Evolutionary conservation across 2,797 vertebrate species (phyloP), one percentile per base, ranked within the genome.

Genomic region (Aulostomus chinensis): DNA sequence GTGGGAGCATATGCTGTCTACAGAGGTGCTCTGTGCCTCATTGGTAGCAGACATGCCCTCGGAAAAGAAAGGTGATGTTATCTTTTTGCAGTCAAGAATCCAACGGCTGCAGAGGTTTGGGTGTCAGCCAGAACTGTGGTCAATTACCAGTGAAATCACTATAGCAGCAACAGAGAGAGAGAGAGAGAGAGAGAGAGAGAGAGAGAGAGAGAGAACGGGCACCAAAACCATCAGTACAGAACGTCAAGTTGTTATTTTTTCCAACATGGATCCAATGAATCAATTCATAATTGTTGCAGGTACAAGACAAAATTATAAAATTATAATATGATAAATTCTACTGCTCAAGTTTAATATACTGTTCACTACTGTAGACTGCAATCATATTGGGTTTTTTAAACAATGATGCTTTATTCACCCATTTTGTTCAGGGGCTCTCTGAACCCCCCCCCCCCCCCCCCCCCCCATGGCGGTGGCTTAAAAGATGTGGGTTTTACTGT

Each of bases 61-160:
- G 64, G 39, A 75, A 73, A 67, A 63, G 50, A 69, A 84, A 78
- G 48, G 12, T 40, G 60, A 78, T 73, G 64, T 75, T 76, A 78
- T 76, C 74, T 79, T 62, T 69, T 71, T 68, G 58, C 31, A 68
- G 55, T 59, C 42, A 68, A 65, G 63, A 66, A 86, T 79, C 65
- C 68, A 70, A 57, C 6, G 26, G 69, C 53, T 47, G 54, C 35
- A 72, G 66, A 68, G 40, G 30, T 55, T 36, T 32, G 80, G 67
- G 65, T 43, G 38, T 36, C 30, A 37, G 80, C 77, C 88, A 90
- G 58, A 71, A 41, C 55, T 72, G 73, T 73, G 85, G 62, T 84
- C 78, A 87, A 77, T 89, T 85, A 84, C 64, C 49, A 59, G 68
- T 86, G 66, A 81, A 90, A 88, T 83, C 66, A 60, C 71, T 72